Base-by-base conservation (phyloP, 2,113 vertebrate species). In the Dascyllus trimaculatus region DNA sequence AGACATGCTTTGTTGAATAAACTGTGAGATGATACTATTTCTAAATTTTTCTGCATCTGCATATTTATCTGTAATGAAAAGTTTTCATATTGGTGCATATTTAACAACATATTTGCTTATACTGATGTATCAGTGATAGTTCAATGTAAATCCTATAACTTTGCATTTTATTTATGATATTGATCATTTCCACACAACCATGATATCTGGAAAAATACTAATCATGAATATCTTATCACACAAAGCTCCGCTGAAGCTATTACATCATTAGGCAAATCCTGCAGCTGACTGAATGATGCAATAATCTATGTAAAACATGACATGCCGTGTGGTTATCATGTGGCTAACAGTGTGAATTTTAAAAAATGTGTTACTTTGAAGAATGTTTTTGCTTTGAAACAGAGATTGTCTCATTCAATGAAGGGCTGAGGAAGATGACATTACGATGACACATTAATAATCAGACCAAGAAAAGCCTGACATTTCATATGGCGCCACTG, bases 261-360 rank as follows among this genome's bases (percentile, higher is more conserved):
- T 66, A 43, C 63, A 48, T 80, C 63, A 80, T 46, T 19, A 18
- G 63, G 62, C 40, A 51, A 49, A 52, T 53, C 38, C 40, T 9
- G 21, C 54, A 43, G 56, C 71, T 62, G 40, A 56, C 67, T 25
- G 29, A 43, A 69, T 76, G 66, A 70, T 25, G 69, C 57, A 80
- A 77, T 24, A 45, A 48, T 5, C 21, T 48, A 56, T 54, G 77
- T 19, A 25, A 71, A 75, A 48, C 45, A 25, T 48, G 65, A 62
- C 69, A 75, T 32, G 35, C 21, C 40, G 63, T 56, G 43, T 58
- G 70, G 38, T 48, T 48, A 59, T 60, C 46, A 26, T 38, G 40
- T 4, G 11, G 40, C 13, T 43, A 43, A 43, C 40, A 43, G 7
- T 51, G 7, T 51, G 48, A 21, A 21, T 51, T 51, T 51, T 9